A percentile compares a stretch with the other conserved stretches of the same genome.
These are phyloP conservation scores for Conus betulinus DNA, from an alignment of 1,140 invertebrate species.

Conservation along the genomic window DNA sequence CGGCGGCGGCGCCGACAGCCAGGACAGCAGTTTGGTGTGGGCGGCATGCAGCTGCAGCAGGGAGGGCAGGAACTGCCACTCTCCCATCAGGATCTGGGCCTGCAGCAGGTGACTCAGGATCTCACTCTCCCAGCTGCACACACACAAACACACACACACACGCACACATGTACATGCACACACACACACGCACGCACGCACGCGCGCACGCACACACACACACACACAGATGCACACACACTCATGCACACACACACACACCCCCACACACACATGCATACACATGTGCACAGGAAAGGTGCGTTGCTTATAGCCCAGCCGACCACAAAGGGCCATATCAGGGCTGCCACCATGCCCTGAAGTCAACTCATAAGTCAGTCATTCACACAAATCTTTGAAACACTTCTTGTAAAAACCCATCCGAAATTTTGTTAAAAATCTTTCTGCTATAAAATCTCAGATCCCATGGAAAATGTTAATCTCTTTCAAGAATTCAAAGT, in stretches of 20 bases:
- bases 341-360: no score
- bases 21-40: conserved; percentile 81
- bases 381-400: no score
- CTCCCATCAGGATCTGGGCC: conserved; percentile 82
- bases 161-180: background rate
- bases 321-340: no score
- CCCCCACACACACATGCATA: no score
- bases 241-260: background rate
- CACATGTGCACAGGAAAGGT: conserved; percentile 76
- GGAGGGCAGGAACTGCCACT: conserved; percentile 82
- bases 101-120: conserved; percentile 82
- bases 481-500: no score
- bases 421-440: no score
- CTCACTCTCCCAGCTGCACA: conserved; percentile 83
- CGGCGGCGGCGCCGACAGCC: conserved; percentile 76
- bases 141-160: background rate
- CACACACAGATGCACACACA: background rate
- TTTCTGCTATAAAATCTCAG: no score
- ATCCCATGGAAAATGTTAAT: no score
- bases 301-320: no score
- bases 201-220: background rate
- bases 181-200: background rate
- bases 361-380: no score
- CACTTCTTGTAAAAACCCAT: no score
- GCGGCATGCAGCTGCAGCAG: conserved; percentile 83